Base-by-base conservation (phyloP, 2,113 vertebrate species). In the Xerus inauris region DNA sequence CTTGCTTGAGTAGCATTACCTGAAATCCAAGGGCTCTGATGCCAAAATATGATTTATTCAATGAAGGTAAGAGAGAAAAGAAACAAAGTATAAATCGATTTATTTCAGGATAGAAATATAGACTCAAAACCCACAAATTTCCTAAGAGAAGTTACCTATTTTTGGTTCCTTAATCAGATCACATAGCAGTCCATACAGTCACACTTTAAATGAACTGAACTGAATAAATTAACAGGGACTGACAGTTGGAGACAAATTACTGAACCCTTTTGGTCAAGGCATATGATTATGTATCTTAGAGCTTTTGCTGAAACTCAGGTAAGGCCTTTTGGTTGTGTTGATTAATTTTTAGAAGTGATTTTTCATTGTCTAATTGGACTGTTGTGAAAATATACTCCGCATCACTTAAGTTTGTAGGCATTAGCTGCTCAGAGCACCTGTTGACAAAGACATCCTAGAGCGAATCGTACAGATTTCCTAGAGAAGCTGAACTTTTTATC, bases 301-400 rank as follows among this genome's bases (percentile, higher is more conserved):
- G 11, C 62, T 92, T 93, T 94, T 94, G 22, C 76, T 92, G 32
- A 85, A 95, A 51, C 20, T 9, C 38, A 73, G 26, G n/a, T 35
- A 95, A 73, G 24, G 17, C 5, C 17, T 49, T 19, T 80, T 20
- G 13, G 67, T 2, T 64, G 1, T 92, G 54, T 40, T 82, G 92
- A 96, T 92, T 94, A 94, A 87, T 85, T 96, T 82, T 72, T 42
- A 91, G 93, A 86, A 86, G 67, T 71, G 42, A 73, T 88, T 95
- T 95, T 96, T 92, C 35, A 83, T 28, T 71, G 69, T 89, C 69
- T 73, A 40, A 76, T 67, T 89, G 79, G 69, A 30, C 89, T 88
- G 14, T 42, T 89, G 32, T 95, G 24, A 32, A 92, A 87, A 94
- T 64, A 17, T 40, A 69, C 38, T 5, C 40, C 73, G 11, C 2